Evolutionary conservation across 2,113 vertebrate species (phyloP), one percentile per base, ranked within the genome.

Genomic region (Miniopterus natalensis): DNA sequence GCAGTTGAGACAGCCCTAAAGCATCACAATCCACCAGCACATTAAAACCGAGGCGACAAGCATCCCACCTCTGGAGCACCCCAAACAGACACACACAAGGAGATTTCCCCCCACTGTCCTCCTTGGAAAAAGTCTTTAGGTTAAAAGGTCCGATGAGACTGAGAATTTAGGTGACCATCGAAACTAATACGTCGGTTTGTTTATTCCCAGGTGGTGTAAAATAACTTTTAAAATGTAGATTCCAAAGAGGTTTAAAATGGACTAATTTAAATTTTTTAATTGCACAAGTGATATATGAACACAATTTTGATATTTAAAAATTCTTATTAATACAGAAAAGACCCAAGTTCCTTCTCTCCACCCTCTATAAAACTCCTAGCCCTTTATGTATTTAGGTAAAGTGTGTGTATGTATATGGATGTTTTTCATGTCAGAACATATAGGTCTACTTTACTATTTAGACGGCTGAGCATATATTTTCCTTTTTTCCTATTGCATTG

Each of bases 181-280:
- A 71, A 57, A 86, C 51, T 63, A 51, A 65, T 51, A 71, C 1
- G 8, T 21, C 2, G 2, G 8, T 14, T 55, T 20, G 15, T 65
- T 57, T 63, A 55, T 13, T 4, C 25, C 66, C 57, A 40, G 17
- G 25, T 6, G 14, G n/a, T 9, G 2, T 85, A 70, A 93, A 63
- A n/a, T 87, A 81, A 81, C 66, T 80, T 85, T 61, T 45, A 74
- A 61, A 90, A 84, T n/a, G 71, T 61, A 63, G 42, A 91, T 59
- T 75, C 27, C 47, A 57, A 53, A 85, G 47, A 77, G 55, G 17
- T 51, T n/a, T 70, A 53, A 55, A 73, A 61, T 20, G 88, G 42
- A 18, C 25, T 70, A 66, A 51, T 6, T 91, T 79, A n/a, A 65
- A 66, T 1, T 31, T 88, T 66, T 93, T 63, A 87, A 87, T 42